A percentile compares a stretch with the other conserved stretches of the same genome.
Conservation (phyloP, 1,140 invertebrate species). For the Trinorchestia longiramus region DNA sequence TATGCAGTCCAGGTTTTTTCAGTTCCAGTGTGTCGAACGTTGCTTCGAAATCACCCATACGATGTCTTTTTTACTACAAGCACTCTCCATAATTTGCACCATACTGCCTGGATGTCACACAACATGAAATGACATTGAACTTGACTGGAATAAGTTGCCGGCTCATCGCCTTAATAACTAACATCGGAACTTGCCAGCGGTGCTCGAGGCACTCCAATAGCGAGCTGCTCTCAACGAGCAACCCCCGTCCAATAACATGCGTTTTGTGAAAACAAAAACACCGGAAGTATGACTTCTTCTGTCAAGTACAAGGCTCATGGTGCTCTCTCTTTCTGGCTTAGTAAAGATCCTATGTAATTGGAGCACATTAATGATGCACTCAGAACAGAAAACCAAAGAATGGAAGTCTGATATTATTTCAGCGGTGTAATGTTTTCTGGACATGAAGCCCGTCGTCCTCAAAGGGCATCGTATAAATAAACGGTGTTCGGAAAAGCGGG, state of each 20-base stretch:
- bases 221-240: background rate
- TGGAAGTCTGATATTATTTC: background rate
- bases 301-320: background rate
- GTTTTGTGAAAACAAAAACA: constrained; percentile 13
- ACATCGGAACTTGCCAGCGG: background rate
- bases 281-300: background rate
- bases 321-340: background rate
- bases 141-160: constrained; percentile 1
- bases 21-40: background rate
- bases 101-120: background rate
- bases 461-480: background rate
- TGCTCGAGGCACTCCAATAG: background rate
- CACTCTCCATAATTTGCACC: background rate
- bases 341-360: background rate
- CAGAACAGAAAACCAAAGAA: background rate
- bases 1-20: background rate
- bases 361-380: background rate
- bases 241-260: background rate
- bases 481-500: background rate
- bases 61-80: background rate
- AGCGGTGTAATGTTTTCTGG: background rate
- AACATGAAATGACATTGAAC: background rate
- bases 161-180: constrained; percentile 14
- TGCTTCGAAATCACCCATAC: background rate
- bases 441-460: background rate